Evolutionary conservation across 2,797 vertebrate species (phyloP).

Genomic region (Peromyscus eremicus): DNA sequence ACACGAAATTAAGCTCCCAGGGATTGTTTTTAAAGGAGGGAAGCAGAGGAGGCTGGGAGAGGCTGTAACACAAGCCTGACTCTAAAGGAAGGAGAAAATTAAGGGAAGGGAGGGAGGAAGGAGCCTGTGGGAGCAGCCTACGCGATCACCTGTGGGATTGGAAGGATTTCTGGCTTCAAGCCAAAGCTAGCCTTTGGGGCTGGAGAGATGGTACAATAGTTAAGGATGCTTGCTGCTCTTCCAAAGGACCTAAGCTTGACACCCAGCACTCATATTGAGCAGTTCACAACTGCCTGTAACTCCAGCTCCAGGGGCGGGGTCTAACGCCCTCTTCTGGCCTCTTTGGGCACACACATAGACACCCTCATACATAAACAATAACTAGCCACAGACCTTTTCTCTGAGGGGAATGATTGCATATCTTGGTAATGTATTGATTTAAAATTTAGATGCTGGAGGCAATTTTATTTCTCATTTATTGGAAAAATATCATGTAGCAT

Average conservation of each 20-base stretch:
- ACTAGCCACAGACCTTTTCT: background rate
- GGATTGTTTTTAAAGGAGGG: background rate
- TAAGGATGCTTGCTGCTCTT: background rate
- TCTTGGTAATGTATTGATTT: background rate
- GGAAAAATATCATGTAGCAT: background rate
- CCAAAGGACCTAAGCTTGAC: background rate
- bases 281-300: background rate
- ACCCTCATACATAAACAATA: background rate
- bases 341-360: background rate
- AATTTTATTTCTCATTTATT: slow-evolving; percentile 47
- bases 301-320: background rate
- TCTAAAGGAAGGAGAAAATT: background rate
- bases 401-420: background rate
- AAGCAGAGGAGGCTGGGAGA: background rate
- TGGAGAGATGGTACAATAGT: background rate
- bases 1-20: background rate
- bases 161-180: background rate
- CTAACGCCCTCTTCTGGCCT: background rate
- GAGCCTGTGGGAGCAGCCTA: background rate
- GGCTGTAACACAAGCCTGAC: background rate
- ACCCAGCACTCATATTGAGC: background rate
- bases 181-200: background rate
- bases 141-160: too few species aligned
- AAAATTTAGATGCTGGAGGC: slow-evolving; percentile 42
- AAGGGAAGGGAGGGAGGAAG: background rate